phyloP scores from a whole-genome alignment of 2,113 vertebrate species.

The Podarcis muralis region DNA sequence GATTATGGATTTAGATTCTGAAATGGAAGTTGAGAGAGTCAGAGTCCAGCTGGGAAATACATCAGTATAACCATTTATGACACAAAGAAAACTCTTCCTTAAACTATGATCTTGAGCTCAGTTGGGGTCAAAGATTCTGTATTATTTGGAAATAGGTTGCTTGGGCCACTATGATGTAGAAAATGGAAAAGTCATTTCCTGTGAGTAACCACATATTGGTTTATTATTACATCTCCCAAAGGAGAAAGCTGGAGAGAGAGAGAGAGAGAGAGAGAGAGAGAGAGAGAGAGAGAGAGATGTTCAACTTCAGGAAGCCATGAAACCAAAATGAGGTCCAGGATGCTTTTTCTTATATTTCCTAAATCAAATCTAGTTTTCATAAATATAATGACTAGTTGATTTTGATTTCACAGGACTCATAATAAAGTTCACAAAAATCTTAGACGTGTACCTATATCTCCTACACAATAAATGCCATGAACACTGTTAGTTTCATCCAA shows the following conservation, averaged over 20 bases:
- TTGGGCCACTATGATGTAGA: constrained; percentile 36
- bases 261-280: background rate
- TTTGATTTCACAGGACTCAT: constrained; percentile 46
- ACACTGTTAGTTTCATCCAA: constrained; percentile 57
- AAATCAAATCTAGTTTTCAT: constrained; percentile 41
- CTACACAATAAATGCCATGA: constrained; percentile 55
- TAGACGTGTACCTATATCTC: constrained; percentile 38
- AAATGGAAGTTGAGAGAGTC: constrained; percentile 18
- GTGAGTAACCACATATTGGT: constrained; percentile 18
- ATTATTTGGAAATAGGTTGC: constrained; percentile 41
- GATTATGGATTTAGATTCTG: background rate
- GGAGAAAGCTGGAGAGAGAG: background rate
- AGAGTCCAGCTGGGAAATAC: constrained; percentile 10
- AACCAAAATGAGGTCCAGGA: constrained; percentile 11
- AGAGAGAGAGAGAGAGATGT: constrained; percentile 10
- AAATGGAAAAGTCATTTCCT: constrained; percentile 20
- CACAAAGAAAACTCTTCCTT: constrained; percentile 26
- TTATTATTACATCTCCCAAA: constrained; percentile 27
- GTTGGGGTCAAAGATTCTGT: background rate
- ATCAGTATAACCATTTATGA: constrained; percentile 31
- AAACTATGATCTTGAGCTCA: constrained; percentile 33
- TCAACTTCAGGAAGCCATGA: background rate
- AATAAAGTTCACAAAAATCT: constrained; percentile 49
- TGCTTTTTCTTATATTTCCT: background rate
- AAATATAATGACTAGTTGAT: constrained; percentile 19